Evolutionary conservation across 2,113 vertebrate genomes (phyloP).

Genomic region (Lethenteron reissneri): DNA sequence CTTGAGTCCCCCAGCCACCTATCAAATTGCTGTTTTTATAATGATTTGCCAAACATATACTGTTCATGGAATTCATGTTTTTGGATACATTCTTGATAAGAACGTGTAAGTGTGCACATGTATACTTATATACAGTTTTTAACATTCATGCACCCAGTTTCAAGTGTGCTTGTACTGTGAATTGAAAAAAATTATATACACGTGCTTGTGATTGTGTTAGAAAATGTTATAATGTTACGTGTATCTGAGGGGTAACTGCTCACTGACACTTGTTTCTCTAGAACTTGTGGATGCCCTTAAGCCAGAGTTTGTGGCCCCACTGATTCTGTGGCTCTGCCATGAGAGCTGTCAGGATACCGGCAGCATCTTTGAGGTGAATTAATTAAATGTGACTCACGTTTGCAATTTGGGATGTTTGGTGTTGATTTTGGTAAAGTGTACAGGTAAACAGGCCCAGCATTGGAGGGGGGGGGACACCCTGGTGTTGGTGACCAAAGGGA

Average conservation of each 20-base stretch:
- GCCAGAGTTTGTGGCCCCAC: slow-evolving; percentile 60
- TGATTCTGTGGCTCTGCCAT: slow-evolving; percentile 83
- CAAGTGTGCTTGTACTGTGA: not conserved
- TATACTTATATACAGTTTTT: not conserved
- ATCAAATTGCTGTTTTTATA: too few species aligned
- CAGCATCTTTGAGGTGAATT: slow-evolving; percentile 64
- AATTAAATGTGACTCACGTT: too few species aligned
- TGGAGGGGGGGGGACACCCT: too few species aligned
- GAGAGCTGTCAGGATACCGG: slow-evolving; percentile 73
- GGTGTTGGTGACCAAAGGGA: too few species aligned
- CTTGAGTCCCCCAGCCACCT: too few species aligned
- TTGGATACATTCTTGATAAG: too few species aligned
- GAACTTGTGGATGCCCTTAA: slow-evolving; percentile 56
- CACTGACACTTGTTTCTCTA: slow-evolving; percentile 16
- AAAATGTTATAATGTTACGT: not conserved
- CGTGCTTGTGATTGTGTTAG: not conserved
- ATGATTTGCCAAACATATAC: too few species aligned
- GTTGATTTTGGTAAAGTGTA: too few species aligned
- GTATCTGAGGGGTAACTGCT: not conserved
- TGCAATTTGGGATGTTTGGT: too few species aligned
- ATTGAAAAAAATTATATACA: not conserved
- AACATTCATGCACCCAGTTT: not conserved
- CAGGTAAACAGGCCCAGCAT: too few species aligned
- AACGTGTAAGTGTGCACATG: not conserved
- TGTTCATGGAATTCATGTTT: too few species aligned